Conservation (phyloP, 53 echinoderm and acorn worm genomes). For the Apostichopus leukothele region DNA sequence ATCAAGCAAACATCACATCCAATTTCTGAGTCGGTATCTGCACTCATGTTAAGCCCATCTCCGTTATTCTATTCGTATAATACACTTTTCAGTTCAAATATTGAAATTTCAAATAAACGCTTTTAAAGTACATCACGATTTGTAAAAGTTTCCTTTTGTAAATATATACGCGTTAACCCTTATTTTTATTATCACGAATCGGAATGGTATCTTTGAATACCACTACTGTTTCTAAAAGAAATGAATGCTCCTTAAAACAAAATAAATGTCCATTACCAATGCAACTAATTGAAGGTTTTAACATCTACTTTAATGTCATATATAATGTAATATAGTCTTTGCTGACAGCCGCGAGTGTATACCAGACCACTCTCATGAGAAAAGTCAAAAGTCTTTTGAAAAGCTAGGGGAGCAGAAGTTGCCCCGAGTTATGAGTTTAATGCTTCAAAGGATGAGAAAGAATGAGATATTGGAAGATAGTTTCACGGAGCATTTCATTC, state of each 20-base stretch:
- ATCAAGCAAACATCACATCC: background rate
- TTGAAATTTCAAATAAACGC: background rate
- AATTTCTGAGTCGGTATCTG: background rate
- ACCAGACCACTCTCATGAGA: background rate
- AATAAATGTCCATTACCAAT: too few relatives aligned
- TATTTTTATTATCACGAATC: too few relatives aligned
- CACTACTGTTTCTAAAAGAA: background rate
- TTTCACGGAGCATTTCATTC: background rate
- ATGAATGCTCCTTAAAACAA: too few relatives aligned
- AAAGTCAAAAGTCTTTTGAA: constrained; percentile 9
- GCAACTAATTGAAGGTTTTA: background rate
- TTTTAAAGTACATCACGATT: background rate
- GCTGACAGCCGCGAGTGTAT: constrained; percentile 3
- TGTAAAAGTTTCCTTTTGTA: too few relatives aligned
- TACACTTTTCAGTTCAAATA: too few relatives aligned
- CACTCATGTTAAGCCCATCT: background rate
- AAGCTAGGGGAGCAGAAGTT: background rate
- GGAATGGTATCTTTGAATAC: too few relatives aligned
- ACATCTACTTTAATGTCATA: background rate
- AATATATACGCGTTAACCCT: too few relatives aligned
- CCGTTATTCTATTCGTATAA: background rate
- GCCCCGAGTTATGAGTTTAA: constrained; percentile 1
- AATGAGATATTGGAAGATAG: background rate
- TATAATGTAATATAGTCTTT: background rate
- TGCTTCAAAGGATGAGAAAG: background rate